Evolutionary conservation across 1,140 invertebrate species (phyloP), one percentile per base, ranked within the genome.

Genomic region (Dendrolimus kikuchii): DNA sequence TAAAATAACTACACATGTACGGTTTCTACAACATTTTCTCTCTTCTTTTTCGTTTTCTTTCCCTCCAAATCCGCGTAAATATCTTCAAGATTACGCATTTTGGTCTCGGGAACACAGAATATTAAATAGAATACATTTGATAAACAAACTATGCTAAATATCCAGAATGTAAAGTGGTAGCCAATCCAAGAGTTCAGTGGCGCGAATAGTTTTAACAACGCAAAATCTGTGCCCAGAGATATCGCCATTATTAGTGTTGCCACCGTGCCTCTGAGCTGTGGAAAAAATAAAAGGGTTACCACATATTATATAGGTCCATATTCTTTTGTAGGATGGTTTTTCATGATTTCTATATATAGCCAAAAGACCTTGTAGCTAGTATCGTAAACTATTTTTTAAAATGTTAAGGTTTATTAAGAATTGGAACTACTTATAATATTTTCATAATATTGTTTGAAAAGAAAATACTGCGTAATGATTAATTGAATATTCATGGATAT

Each of bases 91-190:
- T 81, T 90, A 57, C 91, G 90, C 52, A 93, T 93, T 68, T 93
- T 94, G 0, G 93, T 95, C 72, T 95, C 93, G 4, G 93, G 93
- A 2, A 94, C 89, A 49, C 91, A 90, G 60, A 91, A 87, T 36
- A 90, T 90, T 2, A 92, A 85, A 57, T 92, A 90, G 7, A 93
- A 75, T 0, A 90, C 88, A 8, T 92, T 91, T 2, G 90, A 49
- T 0, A 90, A 75, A 51, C 91, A 91, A 45, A 91, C 78, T 2
- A 88, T 84, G 6, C 93, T 87, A 78, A 94, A 95, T 36, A 92
- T 72, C 89, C 91, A 93, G 75, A 92, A 93, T 4, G 90, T 90
- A 9, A 85, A 90, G 61, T 93, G 90, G 42, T 89, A 89, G 5
- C 89, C 90, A 7, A 93, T 86, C 49, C 69, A 69, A 2, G 72